Base-by-base conservation (phyloP, 1,140 invertebrate genomes). In the Rhyzopertha dominica region DNA sequence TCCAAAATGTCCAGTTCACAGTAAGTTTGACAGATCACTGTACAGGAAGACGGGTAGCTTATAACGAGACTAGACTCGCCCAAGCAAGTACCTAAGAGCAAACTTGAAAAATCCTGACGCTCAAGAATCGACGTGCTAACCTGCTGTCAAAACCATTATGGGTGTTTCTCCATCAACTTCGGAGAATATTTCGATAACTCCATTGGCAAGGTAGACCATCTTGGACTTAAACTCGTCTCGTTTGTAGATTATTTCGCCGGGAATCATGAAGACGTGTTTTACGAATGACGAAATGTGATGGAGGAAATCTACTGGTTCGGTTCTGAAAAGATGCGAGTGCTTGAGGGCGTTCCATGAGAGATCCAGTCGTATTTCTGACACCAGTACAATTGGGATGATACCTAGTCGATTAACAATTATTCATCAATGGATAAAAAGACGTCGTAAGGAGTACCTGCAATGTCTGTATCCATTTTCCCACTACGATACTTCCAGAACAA, bases 151-250 rank as follows among this genome's bases (percentile, higher is more conserved):
- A 1, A 38, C 34, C 25, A 53, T 35, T 7, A 53, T 43, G 2
- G 51, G 47, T 1, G 51, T 49, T 41, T 53, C 51, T 5, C 47
- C 30, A 38, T 53, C 51, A 28, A 49, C 51, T 16, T 49, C 42
- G 9, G 47, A 49, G n/a, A 53, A 37, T 1, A 53, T 46, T 19
- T 53, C 31, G 24, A 53, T n/a, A 9, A 49, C 32, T 1, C 51
- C 51, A 14, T 45, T 28, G 25, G 31, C 32, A 1, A 53, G 32
- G 18, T 53, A 53, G 12, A 53, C 19, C 51, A 53, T 53, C 2
- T 17, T 9, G 5, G 9, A 10, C 17, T 46, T 46, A 22, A 17
- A 46, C 2, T 17, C 8, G 25, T 39, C 18, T 5, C 43, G 25
- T 35, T 17, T 38, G 17, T 46, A 46, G 13, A 46, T 39, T 1